These are phyloP conservation scores for Lipotes vexillifer DNA, from an alignment of 2,113 vertebrate species.

Conservation along the genomic window DNA sequence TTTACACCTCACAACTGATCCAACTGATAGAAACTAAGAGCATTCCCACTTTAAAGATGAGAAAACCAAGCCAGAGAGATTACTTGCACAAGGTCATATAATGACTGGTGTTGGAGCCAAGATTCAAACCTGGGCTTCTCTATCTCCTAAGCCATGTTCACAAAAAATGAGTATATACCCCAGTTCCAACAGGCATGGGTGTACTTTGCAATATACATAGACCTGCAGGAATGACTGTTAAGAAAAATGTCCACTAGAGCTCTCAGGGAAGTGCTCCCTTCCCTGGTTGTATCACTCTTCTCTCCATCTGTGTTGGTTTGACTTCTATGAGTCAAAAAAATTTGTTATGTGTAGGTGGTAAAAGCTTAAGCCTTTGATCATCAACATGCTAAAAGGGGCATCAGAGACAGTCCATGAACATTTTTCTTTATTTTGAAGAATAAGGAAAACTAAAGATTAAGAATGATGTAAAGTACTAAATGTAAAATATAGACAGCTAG, in stretches of 20 bases:
- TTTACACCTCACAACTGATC: not conserved
- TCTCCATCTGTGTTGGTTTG: not conserved
- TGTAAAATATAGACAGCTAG: too few relatives aligned
- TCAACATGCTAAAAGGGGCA: not conserved
- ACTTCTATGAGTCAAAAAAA: not conserved
- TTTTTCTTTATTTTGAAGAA: not conserved
- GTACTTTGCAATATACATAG: not conserved
- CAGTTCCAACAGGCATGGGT: not conserved
- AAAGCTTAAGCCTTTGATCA: not conserved
- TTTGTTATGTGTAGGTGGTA: not conserved
- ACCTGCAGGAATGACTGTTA: not conserved
- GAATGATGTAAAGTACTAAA: not conserved
- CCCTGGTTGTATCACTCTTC: not conserved
- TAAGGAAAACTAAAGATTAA: not conserved
- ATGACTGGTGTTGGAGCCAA: not conserved
- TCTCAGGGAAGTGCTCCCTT: not conserved
- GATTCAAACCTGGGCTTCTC: not conserved
- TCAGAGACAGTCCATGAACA: not conserved
- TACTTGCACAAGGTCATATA: not conserved
- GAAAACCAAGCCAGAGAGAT: not conserved
- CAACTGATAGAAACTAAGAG: not conserved
- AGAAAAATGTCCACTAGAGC: not conserved
- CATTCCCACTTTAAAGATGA: not conserved
- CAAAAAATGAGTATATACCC: not conserved
- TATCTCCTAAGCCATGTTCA: not conserved